Conservation (phyloP, 2,113 vertebrate species). For the Pitta sordida region DNA sequence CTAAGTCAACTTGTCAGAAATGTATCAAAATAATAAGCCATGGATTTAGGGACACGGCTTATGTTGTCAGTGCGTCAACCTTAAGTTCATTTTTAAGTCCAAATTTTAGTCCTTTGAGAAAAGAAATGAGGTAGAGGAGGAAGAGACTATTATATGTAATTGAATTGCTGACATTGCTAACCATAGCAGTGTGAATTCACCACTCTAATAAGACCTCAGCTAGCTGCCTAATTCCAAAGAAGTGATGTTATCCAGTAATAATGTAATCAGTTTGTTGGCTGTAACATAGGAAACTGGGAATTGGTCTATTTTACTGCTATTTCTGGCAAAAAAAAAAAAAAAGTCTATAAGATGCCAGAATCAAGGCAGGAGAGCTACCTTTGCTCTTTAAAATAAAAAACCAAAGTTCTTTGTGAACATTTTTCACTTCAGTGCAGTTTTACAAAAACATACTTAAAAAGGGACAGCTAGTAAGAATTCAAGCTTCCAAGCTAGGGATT, state of each 20-base stretch:
- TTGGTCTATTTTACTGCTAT: neutral
- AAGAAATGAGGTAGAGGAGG: neutral
- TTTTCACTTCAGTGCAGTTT: constrained; percentile 46
- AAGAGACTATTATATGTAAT: constrained; percentile 25
- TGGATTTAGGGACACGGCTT: neutral
- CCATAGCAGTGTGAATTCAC: neutral
- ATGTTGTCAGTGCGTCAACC: constrained; percentile 24
- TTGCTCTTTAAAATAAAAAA: constrained; percentile 20
- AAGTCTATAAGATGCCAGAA: neutral
- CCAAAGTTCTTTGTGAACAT: neutral
- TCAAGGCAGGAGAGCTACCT: neutral
- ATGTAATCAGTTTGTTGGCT: constrained; percentile 36
- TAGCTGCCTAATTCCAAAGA: constrained; percentile 40
- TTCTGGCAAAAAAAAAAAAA: neutral
- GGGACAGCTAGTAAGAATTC: constrained; percentile 19
- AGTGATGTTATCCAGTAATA: constrained; percentile 53
- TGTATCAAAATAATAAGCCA: neutral
- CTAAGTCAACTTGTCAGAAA: neutral
- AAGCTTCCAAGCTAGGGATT: constrained; percentile 8
- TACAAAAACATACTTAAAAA: constrained; percentile 42
- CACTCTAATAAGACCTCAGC: neutral
- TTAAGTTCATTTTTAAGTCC: constrained; percentile 58
- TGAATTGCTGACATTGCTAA: constrained; percentile 53
- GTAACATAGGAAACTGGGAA: constrained; percentile 16
- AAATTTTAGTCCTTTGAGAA: constrained; percentile 52